Base-by-base conservation (phyloP, 2,888 invertebrate species). In the Vesta saturnalis region DNA sequence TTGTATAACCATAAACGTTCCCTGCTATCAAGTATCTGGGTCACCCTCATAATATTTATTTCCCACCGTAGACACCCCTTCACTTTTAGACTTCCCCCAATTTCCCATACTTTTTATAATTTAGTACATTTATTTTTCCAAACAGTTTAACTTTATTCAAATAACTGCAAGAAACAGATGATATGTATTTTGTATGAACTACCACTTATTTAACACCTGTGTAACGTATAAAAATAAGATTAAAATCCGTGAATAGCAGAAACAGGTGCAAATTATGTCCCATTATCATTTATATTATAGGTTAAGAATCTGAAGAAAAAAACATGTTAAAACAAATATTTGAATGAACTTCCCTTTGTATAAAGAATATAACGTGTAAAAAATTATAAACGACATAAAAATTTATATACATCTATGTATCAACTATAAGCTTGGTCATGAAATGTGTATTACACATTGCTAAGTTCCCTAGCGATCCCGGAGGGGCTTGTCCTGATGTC, bases 381-480 rank as follows among this genome's bases (percentile, higher is more conserved):
- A 60, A 66, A 35, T 60, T 16, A 60, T 21, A 56, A 55, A 66
- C 59, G 56, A 46, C 60, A 60, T 60, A 57, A 61, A 60, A 58
- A 55, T 64, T 68, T 64, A 63, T 63, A 64, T 60, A 56, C 54
- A 49, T 56, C 60, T 60, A 57, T 68, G 63, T 52, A 64, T 68
- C 64, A 60, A 64, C 60, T 59, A n/a, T n/a, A 56, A 49, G 75
- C 73, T 75, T 68, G 74, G 71, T 74, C 73, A 73, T 74, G 75
- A 75, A 75, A 75, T 74, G 75, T 75, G 75, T 72, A 75, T 57
- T 75, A 75, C 75, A 75, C 75, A 75, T 75, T 75, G 75, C 66
- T 68, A 61, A 67, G 70, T 73, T 74, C 73, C 73, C 74, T 67
- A 39, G 69, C 62, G 68, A 72, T 70, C 65, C 67, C 60, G 60